Base-by-base conservation (phyloP, 1,140 invertebrate species). In the Schlechtendalia chinensis region DNA sequence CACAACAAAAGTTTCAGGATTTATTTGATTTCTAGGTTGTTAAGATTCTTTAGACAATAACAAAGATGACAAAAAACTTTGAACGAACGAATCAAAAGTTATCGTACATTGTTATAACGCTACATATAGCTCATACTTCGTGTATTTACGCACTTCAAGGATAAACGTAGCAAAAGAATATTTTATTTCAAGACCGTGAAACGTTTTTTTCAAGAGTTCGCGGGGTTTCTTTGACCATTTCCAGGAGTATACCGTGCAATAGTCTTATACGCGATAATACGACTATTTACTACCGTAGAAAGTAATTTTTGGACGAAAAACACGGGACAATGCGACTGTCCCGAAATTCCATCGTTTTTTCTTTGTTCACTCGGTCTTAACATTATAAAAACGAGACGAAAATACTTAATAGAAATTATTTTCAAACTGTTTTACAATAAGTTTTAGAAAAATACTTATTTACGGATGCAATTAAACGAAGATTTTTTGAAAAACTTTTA, bases 11-110 rank as follows among this genome's bases (percentile, higher is more conserved):
- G 39, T 69, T 69, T 47, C 39, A 47, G 12, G 39, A 22, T 47
- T 69, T 69, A 69, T 69, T 69, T 45, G 65, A 47, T 69, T 69
- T 69, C 22, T 16, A 17, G 65, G 12, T 45, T 47, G 65, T 69
- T 69, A 45, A 24, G n/a, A 69, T 69, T 69, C 32, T 24, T 24
- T 22, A 0, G 39, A 47, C 32, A 69, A 69, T 22, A 69, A 47
- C 65, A 65, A 32, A 65, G 29, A 39, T 39, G 63, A 65, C 63
- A 45, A 65, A 65, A 65, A 29, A 19, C 11, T 69, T 47, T n/a
- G 45, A n/a, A 47, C 22, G 39, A 69, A 47, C 65, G 65, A 47
- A 69, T 69, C 32, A 29, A 69, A 69, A 69, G 65, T 69, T 47
- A 45, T 47, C 14, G 39, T 11, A 47, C 32, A 47, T 47, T 69